These are phyloP conservation scores for Microtus ochrogaster DNA, from an alignment of 2,113 vertebrate species.

Conservation along the genomic window DNA sequence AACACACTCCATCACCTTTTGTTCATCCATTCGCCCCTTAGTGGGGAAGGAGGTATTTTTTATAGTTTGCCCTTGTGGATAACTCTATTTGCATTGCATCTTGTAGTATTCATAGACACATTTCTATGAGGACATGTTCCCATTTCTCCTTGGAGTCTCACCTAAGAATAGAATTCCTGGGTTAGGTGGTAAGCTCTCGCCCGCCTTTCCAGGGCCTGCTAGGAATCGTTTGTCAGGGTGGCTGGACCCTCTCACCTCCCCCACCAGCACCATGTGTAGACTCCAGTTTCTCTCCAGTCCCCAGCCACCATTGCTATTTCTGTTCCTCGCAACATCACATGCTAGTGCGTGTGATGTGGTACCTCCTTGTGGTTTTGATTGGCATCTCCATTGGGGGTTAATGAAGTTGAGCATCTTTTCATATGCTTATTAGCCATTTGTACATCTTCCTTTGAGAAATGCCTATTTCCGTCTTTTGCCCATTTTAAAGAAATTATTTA, in stretches of 20 bases:
- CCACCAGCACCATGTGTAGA: neutral
- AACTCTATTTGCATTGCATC: neutral
- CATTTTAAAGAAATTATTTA: conserved; percentile 3
- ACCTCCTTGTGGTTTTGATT: neutral
- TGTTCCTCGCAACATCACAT: neutral
- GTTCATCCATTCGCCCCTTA: neutral
- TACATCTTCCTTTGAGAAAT: conserved; percentile 20
- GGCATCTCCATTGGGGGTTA: neutral
- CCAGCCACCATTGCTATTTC: neutral
- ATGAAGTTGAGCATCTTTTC: neutral
- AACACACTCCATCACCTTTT: neutral
- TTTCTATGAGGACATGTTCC: neutral
- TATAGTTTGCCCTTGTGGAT: neutral
- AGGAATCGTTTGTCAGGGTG: neutral
- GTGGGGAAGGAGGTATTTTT: neutral
- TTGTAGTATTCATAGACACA: neutral
- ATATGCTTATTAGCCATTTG: neutral
- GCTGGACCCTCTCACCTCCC: neutral
- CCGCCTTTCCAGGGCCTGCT: neutral
- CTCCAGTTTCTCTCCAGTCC: neutral
- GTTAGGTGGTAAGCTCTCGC: neutral
- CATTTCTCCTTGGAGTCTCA: neutral
- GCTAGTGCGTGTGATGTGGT: neutral
- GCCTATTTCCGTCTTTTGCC: neutral
- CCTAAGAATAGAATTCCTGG: neutral